phyloP scores from a whole-genome alignment of 2,113 vertebrate species.

The Poecilia latipinna region DNA sequence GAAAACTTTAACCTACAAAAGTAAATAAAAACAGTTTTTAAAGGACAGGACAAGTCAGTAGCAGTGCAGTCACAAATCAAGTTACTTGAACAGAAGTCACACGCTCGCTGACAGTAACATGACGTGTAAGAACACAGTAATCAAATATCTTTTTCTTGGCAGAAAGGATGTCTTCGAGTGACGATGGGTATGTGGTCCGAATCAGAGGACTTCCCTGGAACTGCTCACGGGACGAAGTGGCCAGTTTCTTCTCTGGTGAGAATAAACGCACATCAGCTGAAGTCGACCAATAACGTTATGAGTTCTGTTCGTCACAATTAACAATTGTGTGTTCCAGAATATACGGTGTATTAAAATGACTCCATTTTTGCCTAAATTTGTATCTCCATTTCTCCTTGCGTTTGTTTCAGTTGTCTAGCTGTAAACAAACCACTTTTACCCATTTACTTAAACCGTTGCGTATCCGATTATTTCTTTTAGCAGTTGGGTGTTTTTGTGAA shows the following conservation, averaged over 20 bases:
- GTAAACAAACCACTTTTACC: not conserved
- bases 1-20: too few species aligned
- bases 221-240: slow-evolving; percentile 84
- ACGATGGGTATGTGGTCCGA: slow-evolving; percentile 84
- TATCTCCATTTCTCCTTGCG: not conserved
- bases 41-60: not conserved
- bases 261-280: not conserved
- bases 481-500: not conserved
- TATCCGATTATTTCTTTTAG: not conserved
- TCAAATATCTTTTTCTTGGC: not conserved
- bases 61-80: not conserved
- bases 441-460: not conserved
- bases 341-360: not conserved
- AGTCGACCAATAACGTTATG: not conserved
- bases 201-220: slow-evolving; percentile 87
- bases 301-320: not conserved
- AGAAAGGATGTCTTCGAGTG: slow-evolving; percentile 80
- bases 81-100: not conserved
- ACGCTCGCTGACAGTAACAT: not conserved
- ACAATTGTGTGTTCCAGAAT: not conserved
- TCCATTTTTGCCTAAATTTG: not conserved
- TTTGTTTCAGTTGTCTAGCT: not conserved
- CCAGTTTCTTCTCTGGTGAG: slow-evolving; percentile 85
- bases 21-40: not conserved
- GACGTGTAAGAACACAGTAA: not conserved